Percentiles rank a stretch among this genome's conserved stretches.
These are phyloP conservation scores for Semotilus atromaculatus DNA, from an alignment of 2,797 vertebrate genomes.

Conservation along the genomic window DNA sequence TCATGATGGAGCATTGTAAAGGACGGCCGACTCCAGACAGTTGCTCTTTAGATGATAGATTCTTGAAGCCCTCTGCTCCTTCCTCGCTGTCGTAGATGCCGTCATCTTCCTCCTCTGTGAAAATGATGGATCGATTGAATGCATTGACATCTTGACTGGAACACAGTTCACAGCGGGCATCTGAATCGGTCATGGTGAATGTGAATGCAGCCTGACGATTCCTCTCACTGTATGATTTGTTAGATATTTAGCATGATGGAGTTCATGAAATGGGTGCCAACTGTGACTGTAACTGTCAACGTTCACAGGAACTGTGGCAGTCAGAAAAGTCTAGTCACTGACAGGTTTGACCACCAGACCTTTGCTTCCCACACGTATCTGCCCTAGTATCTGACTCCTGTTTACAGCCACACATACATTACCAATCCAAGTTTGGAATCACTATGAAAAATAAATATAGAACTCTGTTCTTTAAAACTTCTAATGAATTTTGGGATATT, in stretches of 20 bases:
- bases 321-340: conserved; percentile 45
- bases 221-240: conserved; percentile 50
- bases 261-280: conserved; percentile 50
- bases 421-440: not conserved
- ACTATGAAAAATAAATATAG: not conserved
- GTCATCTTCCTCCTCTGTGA: conserved; percentile 79
- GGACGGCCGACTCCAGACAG: conserved; percentile 74
- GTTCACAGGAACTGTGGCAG: conserved; percentile 45
- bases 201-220: conserved; percentile 50
- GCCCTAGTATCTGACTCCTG: conserved; percentile 24
- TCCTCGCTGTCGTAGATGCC: conserved; percentile 86
- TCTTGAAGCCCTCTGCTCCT: conserved; percentile 73
- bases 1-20: conserved; percentile 83
- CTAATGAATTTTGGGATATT: not conserved
- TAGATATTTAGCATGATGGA: conserved; percentile 49
- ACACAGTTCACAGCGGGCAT: conserved; percentile 47
- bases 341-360: conserved; percentile 43
- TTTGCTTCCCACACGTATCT: conserved; percentile 50
- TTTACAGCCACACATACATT: conserved; percentile 24
- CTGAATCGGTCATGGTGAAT: conserved; percentile 51
- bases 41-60: conserved; percentile 75
- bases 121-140: conserved; percentile 61
- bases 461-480: not conserved
- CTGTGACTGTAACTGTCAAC: conserved; percentile 49
- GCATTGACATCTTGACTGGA: conserved; percentile 53